phyloP scores from a whole-genome alignment of 2,888 invertebrate genomes.

The Ischnus inquisitorius region DNA sequence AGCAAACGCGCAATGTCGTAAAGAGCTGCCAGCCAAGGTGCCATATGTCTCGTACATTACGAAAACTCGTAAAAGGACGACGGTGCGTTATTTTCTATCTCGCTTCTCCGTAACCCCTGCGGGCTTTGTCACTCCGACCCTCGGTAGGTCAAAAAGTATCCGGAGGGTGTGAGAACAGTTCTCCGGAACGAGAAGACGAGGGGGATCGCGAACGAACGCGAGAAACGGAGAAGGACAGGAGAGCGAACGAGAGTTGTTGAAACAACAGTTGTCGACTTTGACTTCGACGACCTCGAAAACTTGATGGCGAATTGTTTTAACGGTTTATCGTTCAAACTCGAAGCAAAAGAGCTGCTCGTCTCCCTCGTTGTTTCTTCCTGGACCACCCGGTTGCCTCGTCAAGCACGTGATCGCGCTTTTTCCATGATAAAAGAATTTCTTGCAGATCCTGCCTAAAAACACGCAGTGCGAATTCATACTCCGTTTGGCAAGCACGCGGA shows the following conservation, averaged over 20 bases:
- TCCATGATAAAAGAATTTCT: slow-evolving; percentile 34
- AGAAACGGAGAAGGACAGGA: slow-evolving; percentile 21
- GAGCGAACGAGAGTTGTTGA: slow-evolving; percentile 61
- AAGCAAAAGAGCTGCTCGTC: slow-evolving; percentile 16
- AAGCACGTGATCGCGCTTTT: slow-evolving; percentile 5
- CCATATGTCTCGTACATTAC: slow-evolving; percentile 78
- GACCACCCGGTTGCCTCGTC: neutral
- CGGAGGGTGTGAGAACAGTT: slow-evolving; percentile 22
- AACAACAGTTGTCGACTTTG: slow-evolving; percentile 64
- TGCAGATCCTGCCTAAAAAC: neutral
- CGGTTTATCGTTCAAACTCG: slow-evolving; percentile 37
- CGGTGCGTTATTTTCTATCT: slow-evolving; percentile 74
- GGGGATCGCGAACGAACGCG: slow-evolving; percentile 23
- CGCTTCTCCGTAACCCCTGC: slow-evolving; percentile 29
- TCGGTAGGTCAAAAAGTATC: slow-evolving; percentile 49
- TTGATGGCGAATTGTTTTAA: slow-evolving; percentile 61
- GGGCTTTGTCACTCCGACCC: slow-evolving; percentile 20
- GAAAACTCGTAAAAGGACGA: slow-evolving; percentile 76
- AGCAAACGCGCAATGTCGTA: slow-evolving; percentile 62
- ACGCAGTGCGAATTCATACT: neutral
- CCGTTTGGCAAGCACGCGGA: neutral
- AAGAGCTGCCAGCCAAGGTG: slow-evolving; percentile 73
- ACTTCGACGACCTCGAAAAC: slow-evolving; percentile 58
- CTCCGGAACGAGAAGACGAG: slow-evolving; percentile 28
- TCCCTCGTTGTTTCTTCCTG: slow-evolving; percentile 14